Percentiles rank a stretch among this genome's conserved stretches.
phyloP scores from a whole-genome alignment of 2,113 vertebrate species.

The Pachycephala philippinensis region DNA sequence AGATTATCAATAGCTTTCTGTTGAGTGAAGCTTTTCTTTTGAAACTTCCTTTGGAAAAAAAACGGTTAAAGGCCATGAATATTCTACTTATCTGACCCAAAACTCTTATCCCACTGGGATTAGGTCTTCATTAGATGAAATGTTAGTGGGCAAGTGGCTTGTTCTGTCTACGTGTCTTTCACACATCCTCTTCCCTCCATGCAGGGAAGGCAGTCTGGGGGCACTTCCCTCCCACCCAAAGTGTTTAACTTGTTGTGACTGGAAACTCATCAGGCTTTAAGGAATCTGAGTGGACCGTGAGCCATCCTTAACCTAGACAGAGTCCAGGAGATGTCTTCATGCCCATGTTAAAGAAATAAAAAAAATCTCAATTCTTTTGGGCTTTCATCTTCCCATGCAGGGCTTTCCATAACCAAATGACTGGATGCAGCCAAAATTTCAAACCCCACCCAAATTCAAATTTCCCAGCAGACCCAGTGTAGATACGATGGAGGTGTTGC shows the following conservation, averaged over 20 bases:
- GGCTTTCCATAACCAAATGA: neutral
- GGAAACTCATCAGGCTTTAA: neutral
- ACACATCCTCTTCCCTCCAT: neutral
- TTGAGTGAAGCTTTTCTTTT: neutral
- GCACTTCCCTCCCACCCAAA: neutral
- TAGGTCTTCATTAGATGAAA: neutral
- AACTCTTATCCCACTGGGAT: neutral
- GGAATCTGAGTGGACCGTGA: neutral
- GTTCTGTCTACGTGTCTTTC: neutral
- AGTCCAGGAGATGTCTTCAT: neutral
- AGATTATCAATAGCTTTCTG: neutral
- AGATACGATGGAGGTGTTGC: neutral
- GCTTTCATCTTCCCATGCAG: neutral
- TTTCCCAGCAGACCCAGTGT: neutral
- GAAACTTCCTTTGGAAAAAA: neutral
- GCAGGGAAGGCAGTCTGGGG: neutral
- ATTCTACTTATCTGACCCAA: neutral
- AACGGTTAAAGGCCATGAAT: neutral
- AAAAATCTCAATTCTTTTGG: neutral
- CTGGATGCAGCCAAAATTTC: neutral
- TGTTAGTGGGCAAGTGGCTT: neutral
- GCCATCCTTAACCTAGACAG: neutral
- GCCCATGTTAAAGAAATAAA: fast-evolving
- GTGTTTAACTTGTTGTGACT: neutral
- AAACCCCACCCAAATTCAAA: neutral